Conservation (phyloP, 2,797 vertebrate genomes). For the Melanotaenia trifasciata region DNA sequence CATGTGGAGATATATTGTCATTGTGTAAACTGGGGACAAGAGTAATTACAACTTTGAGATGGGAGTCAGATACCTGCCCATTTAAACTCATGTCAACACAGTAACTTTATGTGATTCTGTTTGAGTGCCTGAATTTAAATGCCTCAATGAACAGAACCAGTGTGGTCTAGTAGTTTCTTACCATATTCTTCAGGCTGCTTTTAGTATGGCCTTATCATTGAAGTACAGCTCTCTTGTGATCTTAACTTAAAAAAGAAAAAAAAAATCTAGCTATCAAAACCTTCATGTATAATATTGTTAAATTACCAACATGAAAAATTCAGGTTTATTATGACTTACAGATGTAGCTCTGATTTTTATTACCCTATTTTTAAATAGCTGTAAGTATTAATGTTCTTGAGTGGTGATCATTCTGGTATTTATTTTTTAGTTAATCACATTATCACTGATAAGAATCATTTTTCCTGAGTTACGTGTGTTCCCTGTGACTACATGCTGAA, state of each 20-base stretch:
- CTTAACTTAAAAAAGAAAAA: neutral
- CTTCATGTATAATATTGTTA: neutral
- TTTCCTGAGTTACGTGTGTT: slow-evolving; percentile 38
- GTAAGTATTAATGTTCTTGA: slow-evolving; percentile 30
- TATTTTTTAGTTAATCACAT: slow-evolving; percentile 7
- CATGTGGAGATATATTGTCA: neutral
- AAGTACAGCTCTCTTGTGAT: neutral
- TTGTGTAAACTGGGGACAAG: neutral
- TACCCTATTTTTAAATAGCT: slow-evolving; percentile 29
- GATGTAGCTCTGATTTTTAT: slow-evolving; percentile 24
- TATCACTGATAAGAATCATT: slow-evolving; percentile 51
- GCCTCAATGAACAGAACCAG: slow-evolving; percentile 2
- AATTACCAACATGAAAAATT: neutral
- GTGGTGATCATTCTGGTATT: slow-evolving; percentile 38
- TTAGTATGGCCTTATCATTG: neutral
- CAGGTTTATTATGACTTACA: slow-evolving; percentile 4
- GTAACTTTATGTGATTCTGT: slow-evolving; percentile 14
- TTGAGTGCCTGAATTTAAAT: slow-evolving; percentile 41
- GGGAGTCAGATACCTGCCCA: neutral
- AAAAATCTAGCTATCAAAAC: neutral
- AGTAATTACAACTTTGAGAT: neutral
- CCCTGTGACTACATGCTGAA: slow-evolving; percentile 66
- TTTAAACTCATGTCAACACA: slow-evolving; percentile 4
- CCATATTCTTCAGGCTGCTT: neutral
- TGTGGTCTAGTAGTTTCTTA: neutral